Evolutionary conservation across 1,140 invertebrate genomes (phyloP).

Genomic region (Eriocheir sinensis): DNA sequence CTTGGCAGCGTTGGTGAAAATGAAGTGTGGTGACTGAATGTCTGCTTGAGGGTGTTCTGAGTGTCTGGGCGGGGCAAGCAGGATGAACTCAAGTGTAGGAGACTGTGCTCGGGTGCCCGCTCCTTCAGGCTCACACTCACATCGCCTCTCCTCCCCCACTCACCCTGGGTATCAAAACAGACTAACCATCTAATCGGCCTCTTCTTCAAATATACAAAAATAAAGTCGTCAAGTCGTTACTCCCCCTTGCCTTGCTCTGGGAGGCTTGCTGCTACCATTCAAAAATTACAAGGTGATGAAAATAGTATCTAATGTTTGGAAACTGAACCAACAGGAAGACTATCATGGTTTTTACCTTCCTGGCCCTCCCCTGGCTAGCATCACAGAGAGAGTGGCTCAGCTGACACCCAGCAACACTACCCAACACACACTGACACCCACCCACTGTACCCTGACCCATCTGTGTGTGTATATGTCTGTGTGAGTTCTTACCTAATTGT

Average conservation of each 20-base stretch:
- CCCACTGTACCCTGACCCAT: not conserved
- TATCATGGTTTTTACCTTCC: not conserved
- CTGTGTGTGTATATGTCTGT: conserved; percentile 32
- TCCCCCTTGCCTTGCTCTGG: not conserved
- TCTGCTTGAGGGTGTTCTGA: no score
- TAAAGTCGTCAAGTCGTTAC: not conserved
- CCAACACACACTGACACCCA: not conserved
- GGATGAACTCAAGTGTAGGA: not conserved
- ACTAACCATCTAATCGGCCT: not conserved
- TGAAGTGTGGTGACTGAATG: not conserved
- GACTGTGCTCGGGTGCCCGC: not conserved
- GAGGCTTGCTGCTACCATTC: not conserved
- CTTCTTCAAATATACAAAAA: not conserved
- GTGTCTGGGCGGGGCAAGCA: not conserved
- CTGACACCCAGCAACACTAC: not conserved
- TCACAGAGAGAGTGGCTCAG: not conserved
- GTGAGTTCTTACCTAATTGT: no score
- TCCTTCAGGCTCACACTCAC: not conserved
- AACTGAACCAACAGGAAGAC: not conserved
- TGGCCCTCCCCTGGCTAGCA: not conserved
- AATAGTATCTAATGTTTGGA: no score
- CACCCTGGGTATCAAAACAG: not conserved
- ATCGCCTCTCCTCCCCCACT: not conserved
- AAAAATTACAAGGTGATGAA: not conserved
- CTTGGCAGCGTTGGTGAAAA: not conserved